Evolutionary conservation across 2,113 vertebrate genomes (phyloP), one percentile per base, ranked within the genome.

Genomic region (Gavia stellata): DNA sequence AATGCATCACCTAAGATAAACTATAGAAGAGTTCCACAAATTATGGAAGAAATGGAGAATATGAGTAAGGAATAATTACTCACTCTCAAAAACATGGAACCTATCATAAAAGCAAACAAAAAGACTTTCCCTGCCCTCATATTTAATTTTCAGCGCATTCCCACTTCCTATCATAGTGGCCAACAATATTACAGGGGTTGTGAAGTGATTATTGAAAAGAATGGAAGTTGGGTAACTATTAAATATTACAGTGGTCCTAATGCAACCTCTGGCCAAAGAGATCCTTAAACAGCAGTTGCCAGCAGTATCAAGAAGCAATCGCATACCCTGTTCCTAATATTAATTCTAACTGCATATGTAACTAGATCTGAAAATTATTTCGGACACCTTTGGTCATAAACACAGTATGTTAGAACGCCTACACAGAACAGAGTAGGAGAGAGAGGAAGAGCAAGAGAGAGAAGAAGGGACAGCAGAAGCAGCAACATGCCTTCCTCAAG

Each of bases 21-120:
- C 10, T 49, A 28, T 12, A 56, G 14, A 1, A 1, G 47, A 45
- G 20, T n/a, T 63, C 28, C 21, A 31, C 0, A 4, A 52, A 78
- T 70, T 81, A 19, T 4, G 21, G 14, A 63, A 52, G 34, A 81
- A 92, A 73, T 9, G 10, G 8, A 72, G 40, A 63, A 66, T 19
- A 4, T 49, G 21, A 49, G 5, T 45, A 68, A 67, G 44, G 5
- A 92, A 34, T 21, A 88, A 70, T 52, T 82, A 67, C 17, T 45
- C 0, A 0, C 29, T 59, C 31, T 40, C 33, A 18, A 82, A 79
- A 38, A 7, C 42, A 56, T 20, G 6, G 26, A 9, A 17, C 19
- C 13, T 47, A 6, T 16, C 25, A 14, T 29, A 67, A 82, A 68
- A 83, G 7, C 6, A 74, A 78, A 42, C 4, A 38, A 73, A 63